A percentile compares a stretch with the other conserved stretches of the same genome.
These are phyloP conservation scores for Hyles lineata DNA, from an alignment of 2,888 invertebrate genomes.

Conservation along the genomic window DNA sequence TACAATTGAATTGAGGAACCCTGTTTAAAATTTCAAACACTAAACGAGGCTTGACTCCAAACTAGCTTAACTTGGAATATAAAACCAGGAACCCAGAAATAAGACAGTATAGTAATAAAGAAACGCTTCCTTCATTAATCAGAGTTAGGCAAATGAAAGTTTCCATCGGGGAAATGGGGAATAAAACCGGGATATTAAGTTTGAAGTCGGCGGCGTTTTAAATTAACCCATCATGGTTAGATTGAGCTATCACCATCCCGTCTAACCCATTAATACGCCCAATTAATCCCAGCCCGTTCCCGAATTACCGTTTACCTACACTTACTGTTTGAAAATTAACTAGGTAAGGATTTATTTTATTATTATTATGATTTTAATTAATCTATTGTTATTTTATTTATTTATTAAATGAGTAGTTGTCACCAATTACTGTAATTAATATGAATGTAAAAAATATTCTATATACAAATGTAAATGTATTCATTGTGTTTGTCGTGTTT, in stretches of 20 bases:
- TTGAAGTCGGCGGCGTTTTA: not conserved
- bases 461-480: too few relatives aligned
- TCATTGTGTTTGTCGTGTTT: too few relatives aligned
- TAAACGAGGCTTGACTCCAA: not conserved
- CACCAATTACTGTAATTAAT: too few relatives aligned
- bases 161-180: not conserved
- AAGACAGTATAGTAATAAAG: not conserved
- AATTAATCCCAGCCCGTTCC: not conserved
- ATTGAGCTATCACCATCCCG: not conserved
- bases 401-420: too few relatives aligned
- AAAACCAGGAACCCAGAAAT: not conserved
- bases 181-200: not conserved
- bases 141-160: not conserved
- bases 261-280: not conserved
- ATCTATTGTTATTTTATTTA: too few relatives aligned
- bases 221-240: not conserved
- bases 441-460: too few relatives aligned
- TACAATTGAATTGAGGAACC: not conserved
- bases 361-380: too few relatives aligned
- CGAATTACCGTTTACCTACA: not conserved
- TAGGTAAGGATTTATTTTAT: too few relatives aligned
- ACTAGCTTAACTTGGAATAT: not conserved
- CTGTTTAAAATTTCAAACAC: not conserved
- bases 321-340: too few relatives aligned
- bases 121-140: slow-evolving; percentile 7